Percentiles rank a stretch among this genome's conserved stretches.
Conservation (phyloP, 2,888 invertebrate species). For the Caenorhabditis japonica region DNA sequence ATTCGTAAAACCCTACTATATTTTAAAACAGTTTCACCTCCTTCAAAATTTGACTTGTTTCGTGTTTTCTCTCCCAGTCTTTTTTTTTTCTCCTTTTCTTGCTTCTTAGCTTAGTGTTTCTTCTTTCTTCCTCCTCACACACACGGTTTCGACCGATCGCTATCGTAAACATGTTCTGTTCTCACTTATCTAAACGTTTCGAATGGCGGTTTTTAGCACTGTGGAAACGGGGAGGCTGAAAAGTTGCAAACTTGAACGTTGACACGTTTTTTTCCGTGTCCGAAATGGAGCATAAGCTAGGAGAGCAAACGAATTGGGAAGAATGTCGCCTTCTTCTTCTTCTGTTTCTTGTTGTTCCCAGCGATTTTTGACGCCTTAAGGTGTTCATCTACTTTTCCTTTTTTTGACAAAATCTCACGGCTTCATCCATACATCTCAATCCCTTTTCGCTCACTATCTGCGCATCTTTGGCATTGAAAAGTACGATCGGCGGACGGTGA, state of each 20-base stretch:
- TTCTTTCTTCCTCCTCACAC: slow-evolving; percentile 14
- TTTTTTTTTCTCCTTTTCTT: slow-evolving; percentile 17
- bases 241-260: slow-evolving; percentile 1
- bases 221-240: not conserved
- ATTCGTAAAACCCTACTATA: too few relatives aligned
- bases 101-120: not conserved
- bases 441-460: slow-evolving; percentile 16
- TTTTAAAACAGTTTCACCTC: not conserved
- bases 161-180: slow-evolving; percentile 49
- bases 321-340: too few relatives aligned
- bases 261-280: not conserved
- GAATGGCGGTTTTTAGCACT: slow-evolving; percentile 21
- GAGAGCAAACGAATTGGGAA: slow-evolving; percentile 13
- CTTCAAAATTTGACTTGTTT: not conserved
- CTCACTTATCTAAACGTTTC: slow-evolving; percentile 38
- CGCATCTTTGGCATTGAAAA: slow-evolving; percentile 35
- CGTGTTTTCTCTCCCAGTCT: slow-evolving; percentile 10
- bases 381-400: not conserved
- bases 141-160: slow-evolving; percentile 30
- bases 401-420: too few relatives aligned
- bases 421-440: slow-evolving; percentile 4
- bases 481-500: slow-evolving; percentile 28
- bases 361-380: slow-evolving; percentile 14
- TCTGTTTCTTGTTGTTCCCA: too few relatives aligned
- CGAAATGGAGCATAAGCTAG: not conserved